Evolutionary conservation across 2,113 vertebrate genomes (phyloP).

Genomic region (Cyphomyrus plagiostoma): DNA sequence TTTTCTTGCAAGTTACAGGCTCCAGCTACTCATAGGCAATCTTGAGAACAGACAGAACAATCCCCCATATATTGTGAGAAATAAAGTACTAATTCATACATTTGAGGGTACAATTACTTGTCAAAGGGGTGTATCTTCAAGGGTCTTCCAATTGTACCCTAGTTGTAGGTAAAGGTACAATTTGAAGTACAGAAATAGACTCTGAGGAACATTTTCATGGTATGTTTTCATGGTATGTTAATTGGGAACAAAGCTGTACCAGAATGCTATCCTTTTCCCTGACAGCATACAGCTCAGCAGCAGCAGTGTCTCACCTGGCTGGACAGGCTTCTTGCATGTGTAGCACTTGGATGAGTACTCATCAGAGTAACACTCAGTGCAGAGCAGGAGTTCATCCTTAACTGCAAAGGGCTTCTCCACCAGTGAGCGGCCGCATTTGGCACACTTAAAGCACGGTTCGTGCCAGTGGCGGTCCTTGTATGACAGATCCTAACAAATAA

Average conservation of each 20-base stretch:
- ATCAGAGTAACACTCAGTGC: constrained; percentile 85
- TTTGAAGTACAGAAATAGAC: neutral
- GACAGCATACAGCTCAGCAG: neutral
- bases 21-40: neutral
- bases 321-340: constrained; percentile 89
- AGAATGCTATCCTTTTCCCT: neutral
- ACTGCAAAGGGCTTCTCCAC: constrained; percentile 91
- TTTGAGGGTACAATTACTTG: neutral
- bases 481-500: constrained; percentile 77
- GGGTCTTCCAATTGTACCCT: neutral
- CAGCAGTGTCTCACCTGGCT: constrained; percentile 75
- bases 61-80: neutral
- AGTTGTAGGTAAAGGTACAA: neutral
- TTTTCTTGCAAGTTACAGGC: neutral
- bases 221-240: neutral
- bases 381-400: constrained; percentile 87
- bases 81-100: neutral
- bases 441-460: constrained; percentile 89
- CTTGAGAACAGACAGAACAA: neutral
- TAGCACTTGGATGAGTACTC: constrained; percentile 89
- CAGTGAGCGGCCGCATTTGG: constrained; percentile 77
- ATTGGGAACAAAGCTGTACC: neutral
- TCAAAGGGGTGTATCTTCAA: neutral
- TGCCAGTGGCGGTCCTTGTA: constrained; percentile 98
- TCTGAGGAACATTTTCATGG: neutral